Base-by-base conservation (phyloP, 2,888 invertebrate species). In the Drosophila yooni region DNA sequence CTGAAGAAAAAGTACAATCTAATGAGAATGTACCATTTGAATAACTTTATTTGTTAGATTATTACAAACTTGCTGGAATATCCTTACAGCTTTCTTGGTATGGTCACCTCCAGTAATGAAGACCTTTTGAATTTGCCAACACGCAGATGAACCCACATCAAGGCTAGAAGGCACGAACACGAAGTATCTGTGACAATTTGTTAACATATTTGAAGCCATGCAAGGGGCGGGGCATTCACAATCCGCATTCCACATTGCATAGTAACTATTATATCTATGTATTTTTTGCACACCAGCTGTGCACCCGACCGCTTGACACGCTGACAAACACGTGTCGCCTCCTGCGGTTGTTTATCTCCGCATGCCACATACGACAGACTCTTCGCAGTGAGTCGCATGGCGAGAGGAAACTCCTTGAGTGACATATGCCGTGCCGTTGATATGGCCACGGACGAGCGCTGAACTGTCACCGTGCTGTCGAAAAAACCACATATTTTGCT, bases 241-340 rank as follows among this genome's bases (percentile, higher is more conserved):
- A 33, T 25, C 29, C 50, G 2, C 38, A 38, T 29, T 54, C 53
- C 53, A 6, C 13, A 33, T 33, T n/a, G 31, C 29, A 51, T 62
- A 72, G 66, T 58, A 60, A 56, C 52, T 50, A 64, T 54, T 64
- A 52, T 59, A 52, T 59, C 33, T 31, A 56, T 46, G n/a, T 67
- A 67, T 29, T 54, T 50, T 66, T 65, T 34, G 62, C 60, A 65
- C 62, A 63, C 65, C 64, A 46, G 65, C 62, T 77, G 74, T 68
- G 70, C 67, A 61, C 70, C 71, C 70, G 63, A 64, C 70, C 70
- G 57, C 60, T 78, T 79, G 81, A 79, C 79, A 66, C 29, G 62
- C 73, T 74, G 78, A 81, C 74, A 81, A 81, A 68, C 77, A 81
- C 48, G 68, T 77, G 73, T 73, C 72, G 54, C 18, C 69, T 60